These are phyloP conservation scores for Enteromius afrohamiltoni DNA, from an alignment of 2,797 vertebrate genomes.

Conservation along the genomic window DNA sequence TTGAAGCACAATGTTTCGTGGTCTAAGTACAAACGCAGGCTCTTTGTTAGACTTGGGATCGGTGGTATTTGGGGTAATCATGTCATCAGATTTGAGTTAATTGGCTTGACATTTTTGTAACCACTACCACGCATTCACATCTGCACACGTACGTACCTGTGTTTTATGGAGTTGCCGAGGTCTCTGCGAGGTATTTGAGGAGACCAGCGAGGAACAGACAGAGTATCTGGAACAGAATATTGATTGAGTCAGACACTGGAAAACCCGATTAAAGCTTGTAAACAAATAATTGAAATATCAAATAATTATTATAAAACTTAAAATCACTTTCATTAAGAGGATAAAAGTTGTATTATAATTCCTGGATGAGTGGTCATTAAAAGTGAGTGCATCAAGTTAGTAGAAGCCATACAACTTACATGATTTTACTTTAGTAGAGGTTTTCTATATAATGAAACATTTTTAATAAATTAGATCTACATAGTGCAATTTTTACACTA, in stretches of 20 bases:
- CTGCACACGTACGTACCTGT: slow-evolving; percentile 83
- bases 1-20: neutral
- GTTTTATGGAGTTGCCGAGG: slow-evolving; percentile 99
- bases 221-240: slow-evolving; percentile 82
- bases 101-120: slow-evolving; percentile 65
- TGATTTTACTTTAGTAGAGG: neutral
- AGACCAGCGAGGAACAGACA: slow-evolving; percentile 99
- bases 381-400: neutral
- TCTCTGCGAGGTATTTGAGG: slow-evolving; percentile 98
- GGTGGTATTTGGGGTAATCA: slow-evolving; percentile 58
- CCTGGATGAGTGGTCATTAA: neutral
- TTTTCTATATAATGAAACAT: neutral
- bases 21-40: neutral
- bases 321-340: neutral
- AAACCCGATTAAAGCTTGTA: slow-evolving; percentile 16
- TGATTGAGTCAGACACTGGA: slow-evolving; percentile 14
- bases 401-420: neutral
- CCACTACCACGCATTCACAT: slow-evolving; percentile 21
- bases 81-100: slow-evolving; percentile 60
- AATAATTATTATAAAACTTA: neutral
- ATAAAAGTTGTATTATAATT: neutral
- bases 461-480: no score
- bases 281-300: neutral
- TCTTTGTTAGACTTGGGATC: slow-evolving; percentile 60
- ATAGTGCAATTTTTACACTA: neutral